A percentile compares a stretch with the other conserved stretches of the same genome.
These are phyloP conservation scores for Teleogryllus occipitalis DNA, from an alignment of 1,140 invertebrate genomes.

Conservation along the genomic window DNA sequence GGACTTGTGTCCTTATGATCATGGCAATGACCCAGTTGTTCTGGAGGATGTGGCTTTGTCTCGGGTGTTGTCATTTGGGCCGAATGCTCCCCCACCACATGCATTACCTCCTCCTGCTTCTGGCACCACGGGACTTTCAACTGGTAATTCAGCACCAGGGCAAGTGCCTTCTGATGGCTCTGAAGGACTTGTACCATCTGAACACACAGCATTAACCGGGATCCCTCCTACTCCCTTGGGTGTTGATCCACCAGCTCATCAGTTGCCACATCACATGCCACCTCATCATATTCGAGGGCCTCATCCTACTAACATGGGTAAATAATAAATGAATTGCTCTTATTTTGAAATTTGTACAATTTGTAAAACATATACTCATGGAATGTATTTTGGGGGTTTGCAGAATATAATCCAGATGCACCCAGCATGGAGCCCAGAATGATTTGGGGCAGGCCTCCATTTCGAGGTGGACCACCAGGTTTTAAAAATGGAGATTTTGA, in stretches of 20 bases:
- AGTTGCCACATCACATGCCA: conserved; percentile 12
- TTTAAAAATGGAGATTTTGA: not conserved
- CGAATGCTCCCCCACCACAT: conserved; percentile 31
- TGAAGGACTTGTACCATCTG: not conserved
- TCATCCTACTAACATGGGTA: conserved; percentile 23
- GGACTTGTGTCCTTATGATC: conserved; percentile 90
- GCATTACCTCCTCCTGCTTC: conserved; percentile 33
- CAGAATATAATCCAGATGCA: conserved; percentile 79
- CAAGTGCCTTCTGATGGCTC: not conserved
- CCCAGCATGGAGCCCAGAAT: conserved; percentile 59
- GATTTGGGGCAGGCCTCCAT: conserved; percentile 36
- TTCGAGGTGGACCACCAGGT: conserved; percentile 23
- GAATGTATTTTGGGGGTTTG: conserved; percentile 21
- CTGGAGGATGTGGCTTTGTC: conserved; percentile 69
- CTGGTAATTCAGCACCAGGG: not conserved
- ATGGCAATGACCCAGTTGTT: conserved; percentile 88
- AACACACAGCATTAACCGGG: not conserved
- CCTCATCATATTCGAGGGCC: conserved; percentile 27
- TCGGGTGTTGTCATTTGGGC: conserved; percentile 45
- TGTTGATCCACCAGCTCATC: conserved; percentile 8
- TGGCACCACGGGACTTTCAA: conserved; percentile 32
- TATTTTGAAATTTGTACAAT: not conserved
- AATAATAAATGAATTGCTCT: not conserved
- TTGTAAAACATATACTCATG: not conserved
- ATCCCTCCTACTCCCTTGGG: not conserved